These are phyloP conservation scores for Haliclona indistincta DNA, from an alignment of 37 sponge, comb jelly and placozoan species.

Conservation along the genomic window DNA sequence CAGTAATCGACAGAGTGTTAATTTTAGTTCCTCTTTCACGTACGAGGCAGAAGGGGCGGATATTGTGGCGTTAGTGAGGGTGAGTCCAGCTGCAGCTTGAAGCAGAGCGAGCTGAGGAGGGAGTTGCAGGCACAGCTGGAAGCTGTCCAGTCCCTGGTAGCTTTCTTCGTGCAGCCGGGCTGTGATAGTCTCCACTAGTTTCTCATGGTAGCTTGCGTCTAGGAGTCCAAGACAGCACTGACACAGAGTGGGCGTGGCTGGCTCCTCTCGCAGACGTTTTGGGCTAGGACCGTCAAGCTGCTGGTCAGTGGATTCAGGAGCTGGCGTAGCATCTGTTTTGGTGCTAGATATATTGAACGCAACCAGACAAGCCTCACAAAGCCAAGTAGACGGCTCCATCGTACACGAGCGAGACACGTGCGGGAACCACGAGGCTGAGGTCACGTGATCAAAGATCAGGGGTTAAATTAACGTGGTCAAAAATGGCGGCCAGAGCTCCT, in stretches of 20 bases:
- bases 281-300: too few relatives aligned
- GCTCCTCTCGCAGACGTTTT: too few relatives aligned
- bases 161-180: constrained; percentile 8
- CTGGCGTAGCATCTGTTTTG: too few relatives aligned
- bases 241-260: background rate
- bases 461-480: too few relatives aligned
- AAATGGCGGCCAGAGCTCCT: too few relatives aligned
- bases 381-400: too few relatives aligned
- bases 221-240: constrained; percentile 44
- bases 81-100: background rate
- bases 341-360: too few relatives aligned
- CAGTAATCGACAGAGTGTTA: background rate
- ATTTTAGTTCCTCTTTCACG: constrained; percentile 40
- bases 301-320: too few relatives aligned
- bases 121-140: constrained; percentile 22
- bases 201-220: background rate
- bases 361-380: too few relatives aligned
- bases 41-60: constrained; percentile 4
- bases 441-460: too few relatives aligned
- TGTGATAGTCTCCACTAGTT: constrained; percentile 11
- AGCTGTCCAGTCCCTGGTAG: constrained; percentile 33
- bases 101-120: constrained; percentile 36
- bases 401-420: too few relatives aligned
- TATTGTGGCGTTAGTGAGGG: background rate
- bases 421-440: too few relatives aligned